These are phyloP conservation scores for Coelopa frigida DNA, from an alignment of 1,140 invertebrate species.

Conservation along the genomic window DNA sequence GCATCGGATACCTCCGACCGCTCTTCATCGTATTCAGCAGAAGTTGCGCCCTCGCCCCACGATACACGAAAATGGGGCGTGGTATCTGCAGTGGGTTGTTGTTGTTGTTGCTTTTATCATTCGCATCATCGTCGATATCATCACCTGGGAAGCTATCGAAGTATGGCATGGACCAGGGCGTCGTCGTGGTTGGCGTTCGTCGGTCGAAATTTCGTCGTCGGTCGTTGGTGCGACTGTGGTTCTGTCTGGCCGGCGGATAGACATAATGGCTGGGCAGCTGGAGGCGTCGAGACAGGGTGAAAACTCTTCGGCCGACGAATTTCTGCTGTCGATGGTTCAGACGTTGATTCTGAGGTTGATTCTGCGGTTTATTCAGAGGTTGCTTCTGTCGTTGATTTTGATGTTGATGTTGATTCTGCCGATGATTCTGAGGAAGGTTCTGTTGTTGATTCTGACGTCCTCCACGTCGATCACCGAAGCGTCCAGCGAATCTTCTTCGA, in stretches of 20 bases:
- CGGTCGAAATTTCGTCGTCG: conserved; percentile 1
- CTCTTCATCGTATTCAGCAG: conserved; percentile 38
- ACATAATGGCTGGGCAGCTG: conserved; percentile 13
- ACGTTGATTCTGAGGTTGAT: background rate
- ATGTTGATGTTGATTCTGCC: background rate
- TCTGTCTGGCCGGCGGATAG: background rate
- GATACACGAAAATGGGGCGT: conserved; percentile 30
- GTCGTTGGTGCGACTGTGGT: conserved; percentile 12
- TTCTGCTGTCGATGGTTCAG: conserved; percentile 8
- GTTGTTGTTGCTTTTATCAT: too few relatives aligned
- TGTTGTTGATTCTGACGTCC: background rate
- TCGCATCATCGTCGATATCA: conserved; percentile 15
- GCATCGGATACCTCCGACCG: conserved; percentile 31
- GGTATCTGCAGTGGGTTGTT: too few relatives aligned
- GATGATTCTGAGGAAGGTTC: background rate
- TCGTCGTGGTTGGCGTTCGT: conserved; percentile 6
- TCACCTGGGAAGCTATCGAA: conserved; percentile 30
- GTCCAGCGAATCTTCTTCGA: too few relatives aligned
- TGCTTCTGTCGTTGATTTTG: background rate
- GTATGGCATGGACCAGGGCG: conserved; percentile 22
- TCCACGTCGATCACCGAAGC: too few relatives aligned
- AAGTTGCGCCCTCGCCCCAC: conserved; percentile 25
- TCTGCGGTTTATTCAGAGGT: background rate
- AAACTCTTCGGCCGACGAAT: conserved; percentile 18
- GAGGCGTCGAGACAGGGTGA: conserved; percentile 2